Conservation (phyloP, 2,113 vertebrate species). For the Boulengeromyrus knoepffleri region DNA sequence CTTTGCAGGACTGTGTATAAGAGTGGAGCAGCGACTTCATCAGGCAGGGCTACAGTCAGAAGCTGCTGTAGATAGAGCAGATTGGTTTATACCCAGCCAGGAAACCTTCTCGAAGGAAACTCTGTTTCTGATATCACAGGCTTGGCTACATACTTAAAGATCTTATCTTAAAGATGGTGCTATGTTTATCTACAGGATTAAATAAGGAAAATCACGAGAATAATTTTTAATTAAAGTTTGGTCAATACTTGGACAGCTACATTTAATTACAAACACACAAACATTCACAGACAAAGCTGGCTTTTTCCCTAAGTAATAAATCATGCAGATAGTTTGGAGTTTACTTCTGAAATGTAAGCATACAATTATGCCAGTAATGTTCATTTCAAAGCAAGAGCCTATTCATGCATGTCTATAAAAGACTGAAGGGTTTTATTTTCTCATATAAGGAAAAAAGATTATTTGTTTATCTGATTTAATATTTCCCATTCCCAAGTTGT, state of each 20-base stretch:
- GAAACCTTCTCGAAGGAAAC: not conserved
- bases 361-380: not conserved
- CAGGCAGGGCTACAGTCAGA: not conserved
- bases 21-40: too few species aligned
- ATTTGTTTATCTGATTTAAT: not conserved
- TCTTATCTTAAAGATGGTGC: not conserved
- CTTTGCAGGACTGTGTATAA: not conserved
- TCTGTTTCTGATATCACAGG: not conserved
- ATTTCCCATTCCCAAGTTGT: not conserved
- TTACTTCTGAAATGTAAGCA: not conserved
- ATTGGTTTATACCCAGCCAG: not conserved
- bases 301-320: not conserved
- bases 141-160: not conserved
- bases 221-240: not conserved
- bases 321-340: not conserved
- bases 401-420: not conserved
- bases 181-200: not conserved
- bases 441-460: not conserved
- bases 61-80: not conserved
- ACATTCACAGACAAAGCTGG: not conserved
- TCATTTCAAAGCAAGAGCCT: not conserved
- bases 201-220: not conserved
- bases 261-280: not conserved
- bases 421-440: not conserved
- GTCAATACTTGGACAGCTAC: not conserved